Evolutionary conservation across 2,888 invertebrate species (phyloP), one percentile per base, ranked within the genome.

Genomic region (Calliphora vomitoria): DNA sequence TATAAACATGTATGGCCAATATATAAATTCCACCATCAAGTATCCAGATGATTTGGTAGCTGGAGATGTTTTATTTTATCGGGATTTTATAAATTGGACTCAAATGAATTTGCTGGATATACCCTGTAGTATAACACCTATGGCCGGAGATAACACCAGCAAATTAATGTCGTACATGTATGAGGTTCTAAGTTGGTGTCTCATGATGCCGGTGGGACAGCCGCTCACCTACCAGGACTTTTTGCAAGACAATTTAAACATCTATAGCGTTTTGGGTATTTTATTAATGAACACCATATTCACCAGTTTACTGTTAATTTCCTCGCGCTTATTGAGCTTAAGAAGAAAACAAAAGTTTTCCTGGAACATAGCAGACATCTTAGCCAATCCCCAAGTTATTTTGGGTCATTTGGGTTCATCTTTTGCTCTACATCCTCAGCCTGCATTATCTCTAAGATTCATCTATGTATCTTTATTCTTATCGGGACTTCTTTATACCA

Each of bases 321-420:
- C 87, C 4, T 0, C 18, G 10, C 60, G 58, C n/a, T 31, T 84
- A 3, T 35, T 60, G 6, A 50, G 38, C n/a, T 68, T 66, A 8
- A 78, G 35, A 31, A 20, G 20, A 18, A 31, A 72, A 8, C 58
- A 83, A 50, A 35, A n/a, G 1, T 76, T 66, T 18, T 35, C 25
- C 11, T 11, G 71, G 47, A 13, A 71, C 15, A 11, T 81, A 13
- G 76, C 85, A 4, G 75, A 85, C 15, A 82, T 88, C 8, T 20
- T 89, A 6, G 18, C 88, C 13, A 89, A 90, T 64, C 85, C 88
- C 2, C 86, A 89, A 31, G 85, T 88, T 15, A 86, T 89, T 55
- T 47, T 88, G 31, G 89, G 87, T 1, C 84, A 88, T 1, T 58
- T 90, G 68, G 90, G 89, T 0, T 89, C 89, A n/a, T 88, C 89